Conservation (phyloP, 2,113 vertebrate species). For the Pavo muticus region DNA sequence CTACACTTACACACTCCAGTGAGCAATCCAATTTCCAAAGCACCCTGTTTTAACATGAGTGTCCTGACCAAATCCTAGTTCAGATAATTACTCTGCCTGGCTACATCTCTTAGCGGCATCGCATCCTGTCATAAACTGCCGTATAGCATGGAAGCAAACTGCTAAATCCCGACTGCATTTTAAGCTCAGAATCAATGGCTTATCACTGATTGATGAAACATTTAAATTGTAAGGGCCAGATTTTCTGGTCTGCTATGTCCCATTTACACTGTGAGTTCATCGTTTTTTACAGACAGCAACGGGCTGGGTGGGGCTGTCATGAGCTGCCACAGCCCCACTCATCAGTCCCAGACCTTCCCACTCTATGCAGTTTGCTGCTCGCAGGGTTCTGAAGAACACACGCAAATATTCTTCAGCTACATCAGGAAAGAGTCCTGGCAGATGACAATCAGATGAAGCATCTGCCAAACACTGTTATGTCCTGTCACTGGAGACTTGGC, state of each 20-base stretch:
- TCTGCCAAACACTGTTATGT: neutral
- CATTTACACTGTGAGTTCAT: neutral
- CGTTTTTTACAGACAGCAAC: neutral
- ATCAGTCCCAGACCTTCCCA: neutral
- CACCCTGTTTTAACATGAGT: neutral
- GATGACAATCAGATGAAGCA: neutral
- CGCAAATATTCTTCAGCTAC: neutral
- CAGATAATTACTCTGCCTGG: slow-evolving; percentile 42
- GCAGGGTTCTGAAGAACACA: neutral
- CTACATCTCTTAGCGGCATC: neutral
- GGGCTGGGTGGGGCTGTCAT: rapidly evolving
- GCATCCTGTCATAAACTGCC: neutral
- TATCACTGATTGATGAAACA: neutral
- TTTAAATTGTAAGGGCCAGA: neutral
- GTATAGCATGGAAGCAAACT: neutral
- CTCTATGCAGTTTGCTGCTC: neutral
- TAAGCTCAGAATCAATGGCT: neutral
- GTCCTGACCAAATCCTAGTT: slow-evolving; percentile 38
- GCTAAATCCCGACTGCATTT: neutral
- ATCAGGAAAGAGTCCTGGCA: neutral
- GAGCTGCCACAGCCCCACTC: neutral
- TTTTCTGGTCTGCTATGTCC: neutral
- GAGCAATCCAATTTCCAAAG: slow-evolving; percentile 58
- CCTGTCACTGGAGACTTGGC: neutral
- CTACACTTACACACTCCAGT: slow-evolving; percentile 16